Conservation (phyloP, 2,797 vertebrate genomes). For the Rhabdomys pumilio region DNA sequence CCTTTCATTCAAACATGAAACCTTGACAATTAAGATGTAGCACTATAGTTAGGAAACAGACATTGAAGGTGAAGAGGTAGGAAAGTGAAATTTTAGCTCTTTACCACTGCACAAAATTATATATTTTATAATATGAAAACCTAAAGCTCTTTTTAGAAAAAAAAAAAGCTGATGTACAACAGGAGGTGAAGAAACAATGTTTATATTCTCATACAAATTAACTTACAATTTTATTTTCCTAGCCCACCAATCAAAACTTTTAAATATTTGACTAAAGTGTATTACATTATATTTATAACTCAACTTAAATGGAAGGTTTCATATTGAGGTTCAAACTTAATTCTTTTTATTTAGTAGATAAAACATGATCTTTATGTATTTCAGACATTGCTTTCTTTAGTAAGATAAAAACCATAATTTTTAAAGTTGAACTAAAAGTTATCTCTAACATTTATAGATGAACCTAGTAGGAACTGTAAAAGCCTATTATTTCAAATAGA, state of each 20-base stretch:
- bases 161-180: slow-evolving; percentile 10
- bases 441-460: slow-evolving; percentile 37
- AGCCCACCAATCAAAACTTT: neutral
- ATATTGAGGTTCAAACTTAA: slow-evolving; percentile 43
- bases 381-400: slow-evolving; percentile 42
- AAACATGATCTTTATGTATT: slow-evolving; percentile 26
- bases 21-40: slow-evolving; percentile 35
- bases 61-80: neutral
- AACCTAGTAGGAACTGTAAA: slow-evolving; percentile 36
- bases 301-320: slow-evolving; percentile 62
- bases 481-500: slow-evolving; percentile 30
- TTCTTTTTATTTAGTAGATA: slow-evolving; percentile 44
- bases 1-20: slow-evolving; percentile 44
- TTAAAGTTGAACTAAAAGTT: slow-evolving; percentile 52
- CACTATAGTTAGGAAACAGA: neutral
- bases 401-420: slow-evolving; percentile 49
- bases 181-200: neutral
- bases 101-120: neutral
- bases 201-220: neutral
- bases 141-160: slow-evolving; percentile 9
- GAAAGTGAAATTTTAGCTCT: slow-evolving; percentile 51
- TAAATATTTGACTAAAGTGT: neutral
- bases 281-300: slow-evolving; percentile 3
- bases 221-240: slow-evolving; percentile 42
- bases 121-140: neutral